Conservation (phyloP, 2,113 vertebrate genomes). For the Anser brachyrhynchus region DNA sequence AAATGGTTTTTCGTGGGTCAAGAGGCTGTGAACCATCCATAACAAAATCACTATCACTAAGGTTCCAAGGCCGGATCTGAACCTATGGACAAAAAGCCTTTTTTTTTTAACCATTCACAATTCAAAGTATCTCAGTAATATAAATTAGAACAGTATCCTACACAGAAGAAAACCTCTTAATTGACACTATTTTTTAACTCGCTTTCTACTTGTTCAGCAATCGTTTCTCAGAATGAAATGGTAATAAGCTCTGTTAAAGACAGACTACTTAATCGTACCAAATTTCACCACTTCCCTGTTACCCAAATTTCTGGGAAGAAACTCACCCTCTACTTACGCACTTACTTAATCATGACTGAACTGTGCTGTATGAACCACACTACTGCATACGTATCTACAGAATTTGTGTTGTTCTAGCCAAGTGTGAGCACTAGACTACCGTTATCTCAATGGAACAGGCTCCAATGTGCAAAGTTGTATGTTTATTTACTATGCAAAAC, state of each 20-base stretch:
- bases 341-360: slow-evolving; percentile 15
- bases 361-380: neutral
- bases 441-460: slow-evolving; percentile 49
- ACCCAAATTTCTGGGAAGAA: slow-evolving; percentile 22
- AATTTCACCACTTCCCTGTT: slow-evolving; percentile 54
- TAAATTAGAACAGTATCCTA: neutral
- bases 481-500: neutral
- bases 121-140: slow-evolving; percentile 37
- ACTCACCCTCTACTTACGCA: neutral
- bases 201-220: neutral
- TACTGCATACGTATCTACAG: neutral
- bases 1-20: slow-evolving; percentile 98
- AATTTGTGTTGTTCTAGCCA: neutral
- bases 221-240: neutral
- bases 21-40: slow-evolving; percentile 99
- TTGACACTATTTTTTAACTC: neutral
- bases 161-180: neutral
- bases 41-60: slow-evolving; percentile 99
- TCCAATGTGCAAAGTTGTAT: neutral
- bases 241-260: neutral
- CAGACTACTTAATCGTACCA: neutral
- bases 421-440: neutral
- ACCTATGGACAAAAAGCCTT: slow-evolving; percentile 80
- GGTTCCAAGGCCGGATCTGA: slow-evolving; percentile 98
- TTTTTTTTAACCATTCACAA: slow-evolving; percentile 58